phyloP scores from a whole-genome alignment of 2,888 invertebrate species.

The Candidula unifasciata region DNA sequence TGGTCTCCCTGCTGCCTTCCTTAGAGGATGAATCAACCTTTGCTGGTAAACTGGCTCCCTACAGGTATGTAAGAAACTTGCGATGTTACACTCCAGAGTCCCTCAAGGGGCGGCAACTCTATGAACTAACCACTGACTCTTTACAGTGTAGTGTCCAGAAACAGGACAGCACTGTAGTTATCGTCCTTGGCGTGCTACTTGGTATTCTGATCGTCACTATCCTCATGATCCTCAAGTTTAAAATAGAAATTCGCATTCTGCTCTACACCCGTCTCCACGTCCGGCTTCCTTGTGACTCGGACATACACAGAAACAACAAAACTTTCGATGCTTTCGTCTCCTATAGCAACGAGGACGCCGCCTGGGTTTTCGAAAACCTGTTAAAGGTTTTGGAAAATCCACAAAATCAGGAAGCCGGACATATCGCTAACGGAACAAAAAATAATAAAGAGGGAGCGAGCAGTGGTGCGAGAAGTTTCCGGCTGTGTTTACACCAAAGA shows the following conservation, averaged over 20 bases:
- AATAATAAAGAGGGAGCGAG: neutral
- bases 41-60: conserved; percentile 19
- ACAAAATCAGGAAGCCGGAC: neutral
- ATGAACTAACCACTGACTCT: conserved; percentile 45
- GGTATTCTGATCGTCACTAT: conserved; percentile 41
- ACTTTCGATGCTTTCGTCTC: conserved; percentile 91
- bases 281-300: conserved; percentile 62
- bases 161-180: conserved; percentile 13
- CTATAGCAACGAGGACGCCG: conserved; percentile 92
- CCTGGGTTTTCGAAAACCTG: conserved; percentile 89
- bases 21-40: conserved; percentile 40
- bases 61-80: conserved; percentile 57
- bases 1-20: conserved; percentile 6
- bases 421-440: neutral
- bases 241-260: conserved; percentile 61
- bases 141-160: conserved; percentile 41
- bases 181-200: conserved; percentile 43
- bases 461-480: conserved; percentile 47
- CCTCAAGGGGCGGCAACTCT: conserved; percentile 51
- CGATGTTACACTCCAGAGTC: conserved; percentile 55
- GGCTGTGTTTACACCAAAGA: conserved; percentile 67
- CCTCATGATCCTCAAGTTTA: conserved; percentile 10
- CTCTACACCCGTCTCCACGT: conserved; percentile 66
- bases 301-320: conserved; percentile 37
- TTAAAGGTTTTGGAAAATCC: conserved; percentile 87